Percentiles rank a stretch among this genome's conserved stretches.
phyloP scores from a whole-genome alignment of 1,140 invertebrate species.

The Copidosoma floridanum region DNA sequence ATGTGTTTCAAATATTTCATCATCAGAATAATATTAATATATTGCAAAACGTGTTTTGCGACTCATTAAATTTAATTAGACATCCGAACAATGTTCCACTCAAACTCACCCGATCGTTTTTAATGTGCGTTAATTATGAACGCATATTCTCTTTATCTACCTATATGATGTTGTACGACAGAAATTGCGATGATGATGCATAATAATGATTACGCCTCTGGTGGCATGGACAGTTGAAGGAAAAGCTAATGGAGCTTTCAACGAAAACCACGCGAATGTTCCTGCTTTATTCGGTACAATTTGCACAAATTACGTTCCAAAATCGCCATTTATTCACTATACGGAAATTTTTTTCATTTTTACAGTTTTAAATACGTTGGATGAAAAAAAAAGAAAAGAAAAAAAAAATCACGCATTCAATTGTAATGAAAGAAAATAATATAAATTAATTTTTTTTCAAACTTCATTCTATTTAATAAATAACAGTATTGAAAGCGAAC shows the following conservation, averaged over 20 bases:
- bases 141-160: neutral
- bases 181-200: neutral
- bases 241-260: neutral
- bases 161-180: neutral
- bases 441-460: neutral
- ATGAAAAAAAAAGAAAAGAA: no score
- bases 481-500: neutral
- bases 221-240: neutral
- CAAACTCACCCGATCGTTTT: neutral
- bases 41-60: no score
- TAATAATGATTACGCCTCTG: neutral
- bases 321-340: no score
- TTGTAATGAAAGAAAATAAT: neutral
- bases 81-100: neutral
- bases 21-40: neutral
- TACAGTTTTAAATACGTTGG: no score
- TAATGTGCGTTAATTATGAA: slow-evolving; percentile 1
- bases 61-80: neutral
- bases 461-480: neutral
- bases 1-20: neutral
- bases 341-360: no score
- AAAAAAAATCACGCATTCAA: no score
- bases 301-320: no score
- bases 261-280: no score
- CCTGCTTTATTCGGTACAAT: no score